Evolutionary conservation across 2,113 vertebrate species (phyloP), one percentile per base, ranked within the genome.

Genomic region (Cephalophus harveyi): DNA sequence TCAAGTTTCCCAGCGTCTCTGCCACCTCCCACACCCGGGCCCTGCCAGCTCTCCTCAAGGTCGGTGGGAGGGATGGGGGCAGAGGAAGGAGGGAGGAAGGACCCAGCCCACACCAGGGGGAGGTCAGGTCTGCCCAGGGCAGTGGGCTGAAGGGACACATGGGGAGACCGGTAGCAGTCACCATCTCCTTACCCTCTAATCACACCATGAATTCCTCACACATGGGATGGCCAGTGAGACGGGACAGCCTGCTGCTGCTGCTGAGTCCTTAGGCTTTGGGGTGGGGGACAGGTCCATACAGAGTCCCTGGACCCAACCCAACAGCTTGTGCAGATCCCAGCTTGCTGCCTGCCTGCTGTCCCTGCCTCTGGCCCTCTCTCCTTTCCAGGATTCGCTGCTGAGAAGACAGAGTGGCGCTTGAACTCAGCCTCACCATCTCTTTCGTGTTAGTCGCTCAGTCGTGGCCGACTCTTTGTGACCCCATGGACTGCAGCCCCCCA

Each of bases 1-100:
- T 96, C 96, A 93, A 85, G 95, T 94, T 97, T 98, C 97, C 93
- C 86, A 21, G 60, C 57, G 94, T 30, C 83, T 81, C 64, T 91
- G 93, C 92, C 79, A 87, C 96, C 91, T 97, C 97, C 94, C 33
- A 82, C 48, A 60, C 55, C 57, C 0, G 1, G 23, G n/a, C 86
- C 87, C 90, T 36, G 52, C 79, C n/a, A 43, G 60, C 50, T 33
- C 27, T 78, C 62, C 89, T 96, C 97, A 86, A 97, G 97, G 93
- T 97, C 59, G 33, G 48, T 3, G 59, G 81, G 79, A 94, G 43
- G 21, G 48, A 27, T 8, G 13, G 82, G 90, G 60, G 8, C 8
- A 8, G 14, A 92, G 59, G 89, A 67, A 30, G 48, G 86, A 19
- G 57, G 30, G 46, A 17, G 55, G 74, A 21, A 86, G 64, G 52